Conservation (phyloP, 2,113 vertebrate species). For the Riparia riparia region DNA sequence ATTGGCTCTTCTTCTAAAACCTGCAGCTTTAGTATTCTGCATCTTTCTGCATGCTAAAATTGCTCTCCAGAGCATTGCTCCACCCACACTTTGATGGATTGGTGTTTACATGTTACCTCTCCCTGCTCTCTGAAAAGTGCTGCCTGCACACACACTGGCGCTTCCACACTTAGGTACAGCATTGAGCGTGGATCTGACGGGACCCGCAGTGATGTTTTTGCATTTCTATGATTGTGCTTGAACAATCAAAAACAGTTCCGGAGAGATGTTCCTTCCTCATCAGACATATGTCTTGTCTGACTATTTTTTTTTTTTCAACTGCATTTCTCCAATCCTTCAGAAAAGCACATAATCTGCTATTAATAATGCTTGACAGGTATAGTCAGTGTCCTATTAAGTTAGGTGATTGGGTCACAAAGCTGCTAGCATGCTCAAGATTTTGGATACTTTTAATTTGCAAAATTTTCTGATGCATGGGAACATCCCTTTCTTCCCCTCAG, state of each 20-base stretch:
- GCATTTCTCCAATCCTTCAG: background rate
- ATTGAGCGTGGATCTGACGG: background rate
- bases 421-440: background rate
- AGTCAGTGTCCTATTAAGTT: background rate
- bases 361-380: background rate
- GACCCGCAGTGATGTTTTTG: background rate
- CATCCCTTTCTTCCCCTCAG: background rate
- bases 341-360: background rate
- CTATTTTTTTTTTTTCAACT: background rate
- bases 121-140: background rate
- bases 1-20: conserved; percentile 26
- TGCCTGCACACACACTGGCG: background rate
- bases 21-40: background rate
- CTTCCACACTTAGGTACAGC: background rate
- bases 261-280: background rate
- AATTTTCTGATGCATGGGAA: background rate
- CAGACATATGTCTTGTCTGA: background rate
- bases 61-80: conserved; percentile 51
- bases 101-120: background rate
- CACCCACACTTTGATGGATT: conserved; percentile 56
- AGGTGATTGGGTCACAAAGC: background rate
- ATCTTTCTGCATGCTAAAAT: conserved; percentile 39
- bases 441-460: background rate
- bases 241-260: background rate
- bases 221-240: background rate